Conservation (phyloP, 2,888 invertebrate species). For the Tenthredo mesomela region DNA sequence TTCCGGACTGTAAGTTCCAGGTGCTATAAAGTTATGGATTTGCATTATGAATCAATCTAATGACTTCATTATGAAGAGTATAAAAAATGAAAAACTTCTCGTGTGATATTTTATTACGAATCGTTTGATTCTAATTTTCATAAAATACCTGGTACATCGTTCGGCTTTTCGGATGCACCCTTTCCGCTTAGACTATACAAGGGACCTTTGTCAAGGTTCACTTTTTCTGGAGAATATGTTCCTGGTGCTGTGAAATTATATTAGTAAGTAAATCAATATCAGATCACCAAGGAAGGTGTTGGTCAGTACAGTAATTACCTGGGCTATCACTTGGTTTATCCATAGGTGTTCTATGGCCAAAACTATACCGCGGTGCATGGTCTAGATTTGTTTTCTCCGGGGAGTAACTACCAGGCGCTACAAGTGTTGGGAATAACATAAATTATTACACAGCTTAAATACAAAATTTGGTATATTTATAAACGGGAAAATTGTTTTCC, state of each 20-base stretch:
- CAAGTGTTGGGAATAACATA: background rate
- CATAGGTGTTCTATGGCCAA: constrained; percentile 84
- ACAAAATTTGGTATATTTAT: background rate
- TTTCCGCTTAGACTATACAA: constrained; percentile 68
- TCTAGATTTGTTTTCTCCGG: constrained; percentile 79
- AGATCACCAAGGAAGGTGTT: background rate
- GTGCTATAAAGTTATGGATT: constrained; percentile 61
- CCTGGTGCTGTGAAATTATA: constrained; percentile 64
- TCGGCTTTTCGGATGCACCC: constrained; percentile 60
- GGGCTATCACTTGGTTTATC: constrained; percentile 84
- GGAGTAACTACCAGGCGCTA: constrained; percentile 82
- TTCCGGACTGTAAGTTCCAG: constrained; percentile 75
- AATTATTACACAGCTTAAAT: background rate
- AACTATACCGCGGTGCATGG: constrained; percentile 85
- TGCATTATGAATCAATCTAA: background rate
- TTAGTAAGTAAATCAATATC: background rate
- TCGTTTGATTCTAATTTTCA: background rate
- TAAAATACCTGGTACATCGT: constrained; percentile 71
- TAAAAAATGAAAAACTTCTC: background rate
- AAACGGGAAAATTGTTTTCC: background rate
- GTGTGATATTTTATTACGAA: background rate
- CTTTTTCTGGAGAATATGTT: constrained; percentile 70
- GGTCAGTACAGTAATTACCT: constrained; percentile 78
- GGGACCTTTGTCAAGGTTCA: constrained; percentile 67
- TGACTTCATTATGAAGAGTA: background rate